Evolutionary conservation across 2,797 vertebrate genomes (phyloP), one percentile per base, ranked within the genome.

Genomic region (Acipenser oxyrinchus): DNA sequence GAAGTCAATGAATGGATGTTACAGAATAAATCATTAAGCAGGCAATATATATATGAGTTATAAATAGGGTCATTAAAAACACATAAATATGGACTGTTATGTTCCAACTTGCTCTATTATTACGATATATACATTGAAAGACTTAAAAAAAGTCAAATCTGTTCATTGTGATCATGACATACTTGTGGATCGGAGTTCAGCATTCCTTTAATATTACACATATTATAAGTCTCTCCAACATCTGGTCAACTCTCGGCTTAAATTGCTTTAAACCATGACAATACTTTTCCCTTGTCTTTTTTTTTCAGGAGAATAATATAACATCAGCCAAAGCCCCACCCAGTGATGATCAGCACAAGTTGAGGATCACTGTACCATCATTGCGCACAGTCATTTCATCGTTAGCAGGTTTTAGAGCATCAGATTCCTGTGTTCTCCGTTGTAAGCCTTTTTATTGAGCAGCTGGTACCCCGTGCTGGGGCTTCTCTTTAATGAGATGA

Each of bases 391-490:
- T 37, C 55, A 7, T 50, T 11, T 72, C 68, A 74, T 64, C 63
- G 65, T 7, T 62, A 53, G 15, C 68, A 78, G 62, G 59, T 67
- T 70, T 60, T 63, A 7, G 13, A 72, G 49, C 18, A 11, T 60
- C n/a, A 58, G n/a, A 8, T 13, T 15, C 3, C 6, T 66, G 66
- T 58, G 6, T 48, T 68, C 48, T 0, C 48, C 52, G 65, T 72
- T 69, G 66, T 67, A 66, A n/a, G 23, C 7, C 50, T 5, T 63
- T 48, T 7, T 63, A 4, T 5, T 49, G 62, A 37, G 11, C 65
- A 66, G n/a, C 23, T 66, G 65, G 55, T 66, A 49, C 7, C 55
- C 48, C 53, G 23, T 10, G 48, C 65, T 23, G 58, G 6, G 55
- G 6, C 12, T 58, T n/a, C 10, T 58, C 55, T 58, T 58, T n/a